These are phyloP conservation scores for Leucopsar rothschildi DNA, from an alignment of 2,113 vertebrate genomes.

Conservation along the genomic window DNA sequence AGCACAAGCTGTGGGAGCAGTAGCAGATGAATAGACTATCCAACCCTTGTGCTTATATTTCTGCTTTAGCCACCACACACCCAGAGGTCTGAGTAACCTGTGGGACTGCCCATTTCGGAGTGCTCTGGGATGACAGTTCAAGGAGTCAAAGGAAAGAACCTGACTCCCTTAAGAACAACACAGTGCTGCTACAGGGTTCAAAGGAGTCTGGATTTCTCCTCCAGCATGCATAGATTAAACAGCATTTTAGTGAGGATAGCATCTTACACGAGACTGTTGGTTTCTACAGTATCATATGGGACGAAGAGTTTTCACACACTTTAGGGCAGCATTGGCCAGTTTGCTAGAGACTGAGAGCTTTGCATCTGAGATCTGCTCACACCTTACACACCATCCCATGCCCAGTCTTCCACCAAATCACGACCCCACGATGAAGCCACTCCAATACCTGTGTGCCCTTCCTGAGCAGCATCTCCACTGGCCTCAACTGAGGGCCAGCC, in stretches of 20 bases:
- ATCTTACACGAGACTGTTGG: neutral
- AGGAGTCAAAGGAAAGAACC: neutral
- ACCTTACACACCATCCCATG: fast-evolving
- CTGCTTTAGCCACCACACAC: neutral
- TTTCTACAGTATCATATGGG: neutral
- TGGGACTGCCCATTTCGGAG: neutral
- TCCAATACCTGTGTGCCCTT: neutral
- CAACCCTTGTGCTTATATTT: neutral
- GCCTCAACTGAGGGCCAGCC: neutral
- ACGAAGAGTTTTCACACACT: neutral
- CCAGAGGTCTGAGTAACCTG: neutral
- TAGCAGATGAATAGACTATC: neutral
- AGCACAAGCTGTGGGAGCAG: neutral
- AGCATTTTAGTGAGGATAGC: neutral
- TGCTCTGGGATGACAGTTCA: neutral
- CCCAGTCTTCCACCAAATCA: neutral
- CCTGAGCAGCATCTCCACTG: neutral
- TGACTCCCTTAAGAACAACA: neutral
- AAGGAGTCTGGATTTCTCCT: neutral
- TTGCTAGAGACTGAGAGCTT: neutral
- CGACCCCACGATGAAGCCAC: fast-evolving
- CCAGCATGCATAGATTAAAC: neutral
- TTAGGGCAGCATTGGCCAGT: neutral
- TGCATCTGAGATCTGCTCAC: neutral
- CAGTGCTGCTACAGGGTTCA: fast-evolving